Base-by-base conservation (phyloP, 2,113 vertebrate genomes). In the Promerops cafer region DNA sequence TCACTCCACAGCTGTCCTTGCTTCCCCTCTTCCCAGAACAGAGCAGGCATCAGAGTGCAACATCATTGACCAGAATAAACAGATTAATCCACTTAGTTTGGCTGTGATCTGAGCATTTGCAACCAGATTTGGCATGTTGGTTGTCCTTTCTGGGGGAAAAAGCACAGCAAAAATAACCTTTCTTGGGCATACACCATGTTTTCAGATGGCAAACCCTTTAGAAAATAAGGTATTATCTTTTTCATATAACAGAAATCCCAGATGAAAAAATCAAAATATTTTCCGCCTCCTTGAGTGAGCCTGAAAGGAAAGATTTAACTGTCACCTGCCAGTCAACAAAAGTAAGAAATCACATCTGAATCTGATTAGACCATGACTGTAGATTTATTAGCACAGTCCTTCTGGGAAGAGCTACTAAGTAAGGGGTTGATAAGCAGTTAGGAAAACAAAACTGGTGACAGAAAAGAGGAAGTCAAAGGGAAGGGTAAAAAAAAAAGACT, bases 171-270 rank as follows among this genome's bases (percentile, higher is more conserved):
- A 96, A 50, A 42, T 35, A 89, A 70, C 17, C 39, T 91, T 93
- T 94, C 72, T 93, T 97, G 90, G 84, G 72, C 47, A 68, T 45
- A 69, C 47, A 79, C 83, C 76, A 93, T 15, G 6, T 68, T 94
- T 78, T 63, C 92, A 95, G 79, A 90, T 85, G 84, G 92, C 54
- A 94, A 87, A 72, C 44, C 47, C 50, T 94, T 89, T 93, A 77
- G 89, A 90, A 96, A 96, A 69, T 31, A 92, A 61, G 89, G 64
- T 91, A 66, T 66, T n/a, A 49, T 69, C 74, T 96, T 96, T 94
- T 65, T 63, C 20, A 5, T 66, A 16, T 52, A 75, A 93, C 83
- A 88, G 65, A 89, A 95, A 97, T 80, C 64, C 78, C 89, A 96
- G 84, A 89, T 89, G 88, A 90, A 70, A 93, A 78, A 86, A 33